Conservation (phyloP, 1,140 invertebrate genomes). For the Aphaenogaster floridana region DNA sequence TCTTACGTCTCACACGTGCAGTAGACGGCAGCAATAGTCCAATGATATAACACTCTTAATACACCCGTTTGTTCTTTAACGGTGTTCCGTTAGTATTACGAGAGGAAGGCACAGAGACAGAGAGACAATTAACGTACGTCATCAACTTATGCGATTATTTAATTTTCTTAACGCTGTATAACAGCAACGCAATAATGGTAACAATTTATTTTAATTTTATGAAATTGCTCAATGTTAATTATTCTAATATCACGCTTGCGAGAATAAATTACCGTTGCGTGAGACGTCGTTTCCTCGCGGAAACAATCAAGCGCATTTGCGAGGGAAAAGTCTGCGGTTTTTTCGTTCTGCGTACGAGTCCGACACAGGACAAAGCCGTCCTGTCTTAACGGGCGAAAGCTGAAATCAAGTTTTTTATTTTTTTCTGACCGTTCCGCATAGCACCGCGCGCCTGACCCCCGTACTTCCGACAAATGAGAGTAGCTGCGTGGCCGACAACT, state of each 20-base stretch:
- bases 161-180: not conserved
- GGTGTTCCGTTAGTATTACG: not conserved
- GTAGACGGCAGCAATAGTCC: not conserved
- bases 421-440: not conserved
- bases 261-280: not conserved
- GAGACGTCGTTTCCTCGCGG: not conserved
- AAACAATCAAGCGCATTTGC: constrained; percentile 2
- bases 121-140: not conserved
- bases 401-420: constrained; percentile 27
- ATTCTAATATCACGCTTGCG: not conserved
- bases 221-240: not conserved
- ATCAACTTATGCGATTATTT: not conserved
- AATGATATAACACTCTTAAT: constrained; percentile 18
- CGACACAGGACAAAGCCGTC: not conserved
- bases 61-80: not conserved
- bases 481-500: constrained; percentile 44
- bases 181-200: not conserved
- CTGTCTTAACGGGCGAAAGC: constrained; percentile 26
- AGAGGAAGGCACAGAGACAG: not conserved
- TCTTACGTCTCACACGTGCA: constrained; percentile 13
- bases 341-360: not conserved
- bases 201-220: constrained; percentile 7
- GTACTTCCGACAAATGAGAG: constrained; percentile 23
- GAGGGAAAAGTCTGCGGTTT: not conserved
- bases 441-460: constrained; percentile 1